Evolutionary conservation across 2,888 invertebrate species (phyloP).

Genomic region (Parnassius orleans): DNA sequence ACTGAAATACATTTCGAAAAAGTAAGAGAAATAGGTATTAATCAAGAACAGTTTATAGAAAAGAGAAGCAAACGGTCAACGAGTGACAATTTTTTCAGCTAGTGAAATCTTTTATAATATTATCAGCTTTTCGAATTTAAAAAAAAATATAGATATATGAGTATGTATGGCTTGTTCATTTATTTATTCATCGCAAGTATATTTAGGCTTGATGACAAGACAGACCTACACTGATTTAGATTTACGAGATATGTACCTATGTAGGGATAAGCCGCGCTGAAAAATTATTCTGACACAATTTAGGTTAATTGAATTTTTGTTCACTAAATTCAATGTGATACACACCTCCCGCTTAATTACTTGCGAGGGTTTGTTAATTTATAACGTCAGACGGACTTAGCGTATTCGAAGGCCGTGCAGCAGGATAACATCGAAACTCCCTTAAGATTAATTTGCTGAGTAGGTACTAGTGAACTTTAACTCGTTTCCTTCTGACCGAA

Average conservation of each 20-base stretch:
- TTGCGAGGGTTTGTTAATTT: conserved; percentile 75
- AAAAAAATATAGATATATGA: too few species aligned
- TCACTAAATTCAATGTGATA: conserved; percentile 68
- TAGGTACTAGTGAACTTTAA: conserved; percentile 72
- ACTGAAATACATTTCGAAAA: too few species aligned
- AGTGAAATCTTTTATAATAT: conserved; percentile 12
- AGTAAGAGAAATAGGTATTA: too few species aligned
- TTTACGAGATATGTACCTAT: conserved; percentile 61
- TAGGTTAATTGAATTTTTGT: conserved; percentile 76
- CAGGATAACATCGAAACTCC: conserved; percentile 76
- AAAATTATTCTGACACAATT: conserved; percentile 65
- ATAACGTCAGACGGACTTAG: conserved; percentile 69
- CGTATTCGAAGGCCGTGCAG: conserved; percentile 60
- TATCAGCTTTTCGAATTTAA: too few species aligned
- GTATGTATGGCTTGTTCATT: conserved; percentile 14
- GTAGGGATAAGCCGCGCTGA: conserved; percentile 52
- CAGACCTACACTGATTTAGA: conserved; percentile 50
- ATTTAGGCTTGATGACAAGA: conserved; percentile 40
- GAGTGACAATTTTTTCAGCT: neutral
- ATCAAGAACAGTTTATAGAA: too few species aligned
- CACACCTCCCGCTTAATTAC: conserved; percentile 75
- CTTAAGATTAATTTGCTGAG: conserved; percentile 78
- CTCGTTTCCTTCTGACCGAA: conserved; percentile 76
- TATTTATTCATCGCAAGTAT: conserved; percentile 30
- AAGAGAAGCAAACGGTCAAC: neutral